Base-by-base conservation (phyloP, 1,140 invertebrate genomes). In the Rhynchophorus ferrugineus region DNA sequence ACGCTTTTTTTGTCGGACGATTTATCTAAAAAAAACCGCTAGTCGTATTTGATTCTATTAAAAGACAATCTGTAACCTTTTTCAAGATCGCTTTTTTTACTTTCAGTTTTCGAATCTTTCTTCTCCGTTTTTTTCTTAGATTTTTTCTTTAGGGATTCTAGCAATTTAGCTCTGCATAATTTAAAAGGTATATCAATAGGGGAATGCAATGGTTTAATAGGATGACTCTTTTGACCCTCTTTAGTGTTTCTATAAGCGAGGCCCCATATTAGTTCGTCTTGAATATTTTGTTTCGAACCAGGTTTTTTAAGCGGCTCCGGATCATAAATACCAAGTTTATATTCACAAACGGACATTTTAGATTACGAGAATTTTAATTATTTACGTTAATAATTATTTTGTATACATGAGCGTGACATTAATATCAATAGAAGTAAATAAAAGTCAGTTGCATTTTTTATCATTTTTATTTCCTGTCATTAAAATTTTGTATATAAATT, bases 131-230 rank as follows among this genome's bases (percentile, higher is more conserved):
- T 19, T 6, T 1, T n/a, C n/a, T n/a, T n/a, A n/a, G n/a, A n/a
- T n/a, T n/a, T 13, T 49, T 46, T 19, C 18, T 38, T 35, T 54
- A 34, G 17, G 13, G 46, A 49, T 42, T 21, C 42, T 33, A 18
- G 16, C 38, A 56, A 47, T 36, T 22, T 20, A 7, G 54, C 53
- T n/a, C 59, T 41, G 19, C 59, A 61, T 6, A 61, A 14, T 35
- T 54, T 35, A 33, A 61, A 61, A 36, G 59, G 59, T 22, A 61
- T 49, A 29, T 59, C 51, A 3, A 61, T 51, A 1, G 61, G 61
- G 13, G 58, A 54, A 18, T 53, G 51, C 29, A 53, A 50, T 17
- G 59, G 59, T 5, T 3, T 1, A n/a, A 62, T 34, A 11, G 52
- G 48, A 7, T 41, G 44, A 8, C 43, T 55, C 20, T 53, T 52